Evolutionary conservation across 64 coral and sea anemone species (phyloP), one percentile per base, ranked within the genome.

Genomic region (Hydrozoanthus tunicans): DNA sequence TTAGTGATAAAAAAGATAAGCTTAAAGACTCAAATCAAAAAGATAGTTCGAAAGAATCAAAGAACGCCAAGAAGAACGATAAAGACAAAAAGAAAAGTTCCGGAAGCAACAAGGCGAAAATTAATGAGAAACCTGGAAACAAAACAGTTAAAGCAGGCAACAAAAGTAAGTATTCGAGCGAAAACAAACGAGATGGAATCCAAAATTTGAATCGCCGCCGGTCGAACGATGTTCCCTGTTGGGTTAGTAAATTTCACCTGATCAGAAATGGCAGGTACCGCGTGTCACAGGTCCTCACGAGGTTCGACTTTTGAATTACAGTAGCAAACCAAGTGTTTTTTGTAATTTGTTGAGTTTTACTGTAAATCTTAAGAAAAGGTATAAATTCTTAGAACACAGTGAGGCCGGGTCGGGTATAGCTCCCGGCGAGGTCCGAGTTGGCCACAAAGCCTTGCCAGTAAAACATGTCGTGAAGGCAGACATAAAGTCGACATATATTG

Each of bases 81-180:
- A 74, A 56, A 10, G 53, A 27, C 67, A 86, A 88, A 58, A 74
- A 88, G 56, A 6, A 67, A 27, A 53, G 10, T 52, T 6, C 12
- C 6, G 74, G 74, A 10, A 61, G 26, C 69, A 20, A 74, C 6
- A 88, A 59, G 3, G 59, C 56, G 60, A 88, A 74, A 73, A 9
- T 27, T 25, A 23, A 59, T 56, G 56, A 75, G 32, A 88, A 75
- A 8, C 24, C 84, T 59, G 53, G 68, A 51, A 88, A 88, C 23
- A 74, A 73, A 59, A 88, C 84, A 27, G 25, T 59, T 27, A 88
- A 73, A 17, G 9, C 68, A 57, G 64, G 15, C 6, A 88, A 88
- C 10, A 75, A 88, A 88, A 88, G 84, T 88, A 73, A 88, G 84
- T 88, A 27, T 57, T 6, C 10, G 4, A 15, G 55, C 59, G 10